Evolutionary conservation across 2,888 invertebrate genomes (phyloP).

Genomic region (Macrophya alboannulata): DNA sequence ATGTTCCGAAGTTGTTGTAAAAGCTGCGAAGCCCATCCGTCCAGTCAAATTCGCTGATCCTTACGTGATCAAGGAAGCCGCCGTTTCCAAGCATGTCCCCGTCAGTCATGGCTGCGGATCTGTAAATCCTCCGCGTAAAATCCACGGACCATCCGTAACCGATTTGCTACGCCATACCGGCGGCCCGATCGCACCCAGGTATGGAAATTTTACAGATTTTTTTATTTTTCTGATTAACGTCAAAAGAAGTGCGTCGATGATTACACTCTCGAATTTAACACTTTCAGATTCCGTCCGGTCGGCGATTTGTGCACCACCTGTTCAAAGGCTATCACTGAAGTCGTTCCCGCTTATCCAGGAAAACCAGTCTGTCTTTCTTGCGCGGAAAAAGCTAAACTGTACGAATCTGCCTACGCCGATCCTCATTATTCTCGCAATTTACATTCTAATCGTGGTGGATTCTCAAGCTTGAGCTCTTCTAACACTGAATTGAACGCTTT

Average conservation of each 20-base stretch:
- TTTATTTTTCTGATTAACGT: background rate
- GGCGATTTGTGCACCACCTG: slow-evolving; percentile 66
- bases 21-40: slow-evolving; percentile 75
- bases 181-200: slow-evolving; percentile 58
- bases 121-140: slow-evolving; percentile 7
- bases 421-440: background rate
- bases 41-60: slow-evolving; percentile 64
- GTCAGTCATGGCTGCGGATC: slow-evolving; percentile 5
- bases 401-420: background rate
- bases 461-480: background rate
- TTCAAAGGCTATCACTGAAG: slow-evolving; percentile 50
- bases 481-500: slow-evolving; percentile 35
- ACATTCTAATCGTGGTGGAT: background rate
- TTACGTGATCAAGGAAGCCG: slow-evolving; percentile 65
- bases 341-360: slow-evolving; percentile 68
- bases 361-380: slow-evolving; percentile 61
- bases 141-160: slow-evolving; percentile 12
- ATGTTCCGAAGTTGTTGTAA: slow-evolving; percentile 77
- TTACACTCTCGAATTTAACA: slow-evolving; percentile 23
- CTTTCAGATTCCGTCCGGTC: slow-evolving; percentile 62
- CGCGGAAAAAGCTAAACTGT: background rate
- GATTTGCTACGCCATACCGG: slow-evolving; percentile 8
- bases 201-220: slow-evolving; percentile 27
- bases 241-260: background rate
- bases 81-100: slow-evolving; percentile 47